Conservation (phyloP, 2,113 vertebrate genomes). For the Spea bombifrons region DNA sequence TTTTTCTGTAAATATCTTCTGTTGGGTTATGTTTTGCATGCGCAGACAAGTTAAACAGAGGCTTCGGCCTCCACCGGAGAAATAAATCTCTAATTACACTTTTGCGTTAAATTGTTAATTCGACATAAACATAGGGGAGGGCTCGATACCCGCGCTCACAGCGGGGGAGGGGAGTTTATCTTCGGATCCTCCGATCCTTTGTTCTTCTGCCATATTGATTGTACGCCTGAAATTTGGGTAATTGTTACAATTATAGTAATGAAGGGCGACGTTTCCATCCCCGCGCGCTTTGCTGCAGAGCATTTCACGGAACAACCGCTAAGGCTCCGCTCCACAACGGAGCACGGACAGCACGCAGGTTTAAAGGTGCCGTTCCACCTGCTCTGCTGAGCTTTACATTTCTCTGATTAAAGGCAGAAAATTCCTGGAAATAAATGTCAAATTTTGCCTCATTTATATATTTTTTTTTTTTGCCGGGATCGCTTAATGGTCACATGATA, state of each 20-base stretch:
- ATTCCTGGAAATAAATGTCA: too few relatives aligned
- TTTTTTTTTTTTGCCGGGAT: too few relatives aligned
- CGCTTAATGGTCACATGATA: too few relatives aligned
- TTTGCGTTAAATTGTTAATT: conserved; percentile 65
- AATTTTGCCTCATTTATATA: too few relatives aligned
- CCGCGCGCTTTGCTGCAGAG: conserved; percentile 21
- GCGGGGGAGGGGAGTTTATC: conserved; percentile 59
- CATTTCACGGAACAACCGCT: conserved; percentile 7
- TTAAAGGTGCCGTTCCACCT: too few relatives aligned
- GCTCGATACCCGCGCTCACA: conserved; percentile 48
- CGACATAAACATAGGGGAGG: conserved; percentile 56
- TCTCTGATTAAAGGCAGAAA: too few relatives aligned
- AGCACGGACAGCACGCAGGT: too few relatives aligned
- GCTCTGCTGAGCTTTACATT: too few relatives aligned
- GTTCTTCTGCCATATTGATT: conserved; percentile 70
- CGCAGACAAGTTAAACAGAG: neutral
- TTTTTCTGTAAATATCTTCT: too few relatives aligned
- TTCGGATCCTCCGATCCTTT: conserved; percentile 64
- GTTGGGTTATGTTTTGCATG: too few relatives aligned
- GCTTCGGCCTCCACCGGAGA: neutral
- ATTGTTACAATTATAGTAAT: conserved; percentile 67
- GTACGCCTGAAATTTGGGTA: conserved; percentile 58
- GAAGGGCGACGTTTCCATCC: conserved; percentile 47
- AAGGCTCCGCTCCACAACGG: too few relatives aligned
- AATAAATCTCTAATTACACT: conserved; percentile 57